Evolutionary conservation across 2,888 invertebrate species (phyloP).

Genomic region (Cheilosia pagana): DNA sequence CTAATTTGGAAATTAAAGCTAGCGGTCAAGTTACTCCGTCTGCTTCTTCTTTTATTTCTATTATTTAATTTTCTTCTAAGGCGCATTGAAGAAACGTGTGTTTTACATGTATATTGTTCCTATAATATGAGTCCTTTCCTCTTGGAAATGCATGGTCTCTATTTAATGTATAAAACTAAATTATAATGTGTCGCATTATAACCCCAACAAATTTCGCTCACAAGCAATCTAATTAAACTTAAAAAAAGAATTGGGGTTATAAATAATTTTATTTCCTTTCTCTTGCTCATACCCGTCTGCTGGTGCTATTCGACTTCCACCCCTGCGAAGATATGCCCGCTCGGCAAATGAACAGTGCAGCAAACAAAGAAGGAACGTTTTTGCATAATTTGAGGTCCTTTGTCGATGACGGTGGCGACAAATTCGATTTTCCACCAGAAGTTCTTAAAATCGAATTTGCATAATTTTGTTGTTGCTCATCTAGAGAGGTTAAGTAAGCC

Average conservation of each 20-base stretch:
- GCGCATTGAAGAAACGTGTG: no score
- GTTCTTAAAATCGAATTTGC: constrained; percentile 73
- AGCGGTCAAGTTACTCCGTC: no score
- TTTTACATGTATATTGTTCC: no score
- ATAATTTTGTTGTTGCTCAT: constrained; percentile 74
- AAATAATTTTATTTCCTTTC: constrained; percentile 65
- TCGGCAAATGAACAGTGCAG: constrained; percentile 61
- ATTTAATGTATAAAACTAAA: no score
- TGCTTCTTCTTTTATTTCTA: no score
- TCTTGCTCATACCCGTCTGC: background rate
- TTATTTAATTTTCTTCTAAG: no score
- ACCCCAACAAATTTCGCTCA: background rate
- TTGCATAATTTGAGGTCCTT: constrained; percentile 65
- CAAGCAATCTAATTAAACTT: constrained; percentile 44
- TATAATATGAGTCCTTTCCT: no score
- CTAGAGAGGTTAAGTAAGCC: constrained; percentile 74
- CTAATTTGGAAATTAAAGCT: no score
- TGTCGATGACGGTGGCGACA: constrained; percentile 64
- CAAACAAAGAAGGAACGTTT: constrained; percentile 46
- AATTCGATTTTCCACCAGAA: constrained; percentile 74
- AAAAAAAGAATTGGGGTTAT: constrained; percentile 51
- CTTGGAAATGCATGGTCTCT: no score
- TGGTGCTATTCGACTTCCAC: constrained; percentile 34
- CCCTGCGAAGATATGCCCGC: constrained; percentile 22
- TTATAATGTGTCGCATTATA: no score